phyloP scores from a whole-genome alignment of 2,888 invertebrate genomes.

The Plebejus anna region DNA sequence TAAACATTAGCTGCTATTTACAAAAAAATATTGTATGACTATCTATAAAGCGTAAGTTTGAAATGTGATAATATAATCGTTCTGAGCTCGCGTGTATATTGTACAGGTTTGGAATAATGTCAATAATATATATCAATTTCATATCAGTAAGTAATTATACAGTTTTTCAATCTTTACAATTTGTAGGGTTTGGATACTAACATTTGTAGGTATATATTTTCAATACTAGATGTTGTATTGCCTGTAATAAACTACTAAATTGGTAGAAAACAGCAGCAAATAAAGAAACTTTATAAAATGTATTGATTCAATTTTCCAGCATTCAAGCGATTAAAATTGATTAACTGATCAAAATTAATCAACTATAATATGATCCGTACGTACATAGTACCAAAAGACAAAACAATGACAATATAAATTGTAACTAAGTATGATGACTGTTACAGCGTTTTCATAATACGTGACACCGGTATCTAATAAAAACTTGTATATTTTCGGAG shows the following conservation, averaged over 20 bases:
- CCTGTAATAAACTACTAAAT: slow-evolving; percentile 21
- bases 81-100: slow-evolving; percentile 44
- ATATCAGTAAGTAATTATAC: slow-evolving; percentile 61
- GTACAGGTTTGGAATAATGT: slow-evolving; percentile 68
- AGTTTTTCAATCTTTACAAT: slow-evolving; percentile 52
- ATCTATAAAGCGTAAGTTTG: slow-evolving; percentile 28
- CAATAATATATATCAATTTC: slow-evolving; percentile 75
- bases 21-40: slow-evolving; percentile 24
- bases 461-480: neutral
- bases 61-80: slow-evolving; percentile 40
- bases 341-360: neutral
- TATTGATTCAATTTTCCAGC: neutral
- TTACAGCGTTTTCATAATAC: neutral
- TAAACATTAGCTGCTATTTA: slow-evolving; percentile 19
- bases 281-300: neutral
- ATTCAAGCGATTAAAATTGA: neutral
- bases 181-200: slow-evolving; percentile 44
- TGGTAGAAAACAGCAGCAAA: slow-evolving; percentile 19
- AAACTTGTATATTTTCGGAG: neutral
- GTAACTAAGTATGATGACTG: neutral
- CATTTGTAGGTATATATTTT: slow-evolving; percentile 36
- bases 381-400: neutral
- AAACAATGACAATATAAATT: neutral
- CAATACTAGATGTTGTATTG: slow-evolving; percentile 24
- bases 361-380: neutral